Conservation (phyloP, 2,888 invertebrate genomes). For the Seira sanloemensis region DNA sequence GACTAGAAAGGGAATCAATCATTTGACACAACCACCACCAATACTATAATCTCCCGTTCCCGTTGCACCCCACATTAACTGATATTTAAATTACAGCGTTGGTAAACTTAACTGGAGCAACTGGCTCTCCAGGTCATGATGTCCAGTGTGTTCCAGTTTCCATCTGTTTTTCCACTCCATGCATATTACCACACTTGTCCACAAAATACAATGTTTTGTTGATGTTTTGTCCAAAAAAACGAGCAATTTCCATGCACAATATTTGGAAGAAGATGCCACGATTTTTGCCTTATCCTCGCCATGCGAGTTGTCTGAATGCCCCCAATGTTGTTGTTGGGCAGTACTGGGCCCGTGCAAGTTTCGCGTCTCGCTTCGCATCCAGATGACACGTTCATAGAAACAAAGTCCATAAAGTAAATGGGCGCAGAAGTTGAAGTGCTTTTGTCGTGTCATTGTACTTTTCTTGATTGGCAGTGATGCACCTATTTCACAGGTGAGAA, state of each 20-base stretch:
- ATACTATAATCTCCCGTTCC: too few relatives aligned
- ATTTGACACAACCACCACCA: too few relatives aligned
- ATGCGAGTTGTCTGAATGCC: not conserved
- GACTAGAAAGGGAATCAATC: too few relatives aligned
- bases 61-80: too few relatives aligned
- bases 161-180: not conserved
- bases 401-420: constrained; percentile 52
- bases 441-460: constrained; percentile 68
- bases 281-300: not conserved
- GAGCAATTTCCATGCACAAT: too few relatives aligned
- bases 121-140: too few relatives aligned
- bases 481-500: not conserved
- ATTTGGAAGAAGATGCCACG: not conserved
- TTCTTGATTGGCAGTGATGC: not conserved
- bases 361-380: not conserved
- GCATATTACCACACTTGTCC: not conserved
- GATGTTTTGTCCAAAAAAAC: not conserved
- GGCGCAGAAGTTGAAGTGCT: constrained; percentile 61
- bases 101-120: too few relatives aligned
- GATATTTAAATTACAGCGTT: too few relatives aligned
- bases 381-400: not conserved
- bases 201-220: not conserved
- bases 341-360: not conserved
- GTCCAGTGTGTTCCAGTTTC: not conserved
- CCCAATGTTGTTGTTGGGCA: not conserved